Evolutionary conservation across 2,797 vertebrate genomes (phyloP), one percentile per base, ranked within the genome.

Genomic region (Poeciliopsis presidionis): DNA sequence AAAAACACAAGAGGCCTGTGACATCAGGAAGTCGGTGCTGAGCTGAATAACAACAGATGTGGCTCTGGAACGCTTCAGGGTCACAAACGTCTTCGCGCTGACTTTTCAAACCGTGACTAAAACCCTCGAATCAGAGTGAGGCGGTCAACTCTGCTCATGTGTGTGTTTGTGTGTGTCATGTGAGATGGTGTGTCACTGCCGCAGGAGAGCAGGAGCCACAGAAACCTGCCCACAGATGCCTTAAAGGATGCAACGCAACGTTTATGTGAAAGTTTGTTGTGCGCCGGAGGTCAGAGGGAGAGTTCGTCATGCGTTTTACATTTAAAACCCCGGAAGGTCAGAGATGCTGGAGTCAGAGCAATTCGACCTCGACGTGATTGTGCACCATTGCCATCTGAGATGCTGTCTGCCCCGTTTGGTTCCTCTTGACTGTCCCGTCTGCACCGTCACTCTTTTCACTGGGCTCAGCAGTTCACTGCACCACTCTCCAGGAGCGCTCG

Each of bases 161-260:
- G n/a, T 13, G n/a, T 14, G 57, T 57, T n/a, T 59, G 57, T 33
- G 33, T 63, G 28, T 14, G n/a, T 14, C 55, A 41, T 22, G 74
- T 83, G 83, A 86, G 73, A 77, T 57, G 78, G 86, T 81, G 80
- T 86, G 81, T 84, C 59, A 91, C 86, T 86, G 87, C 76, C 74
- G 72, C 75, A 79, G 88, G 80, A 87, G 87, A 74, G 74, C 72
- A 79, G 47, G 86, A 84, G 81, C 84, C 92, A 91, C 85, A 63
- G 30, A 36, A 36, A 82, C 84, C 75, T 89, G 91, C 79, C 83
- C 92, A 88, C 82, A 73, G 87, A 90, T 94, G 95, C 95, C 94
- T 96, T 96, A 94, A 91, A 87, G 75, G 88, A 87, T 77, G 86
- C 80, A 87, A 89, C 75, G 74, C 73, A 83, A 79, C 77, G 6